Base-by-base conservation (phyloP, 2,888 invertebrate genomes). In the Selenia dentaria region DNA sequence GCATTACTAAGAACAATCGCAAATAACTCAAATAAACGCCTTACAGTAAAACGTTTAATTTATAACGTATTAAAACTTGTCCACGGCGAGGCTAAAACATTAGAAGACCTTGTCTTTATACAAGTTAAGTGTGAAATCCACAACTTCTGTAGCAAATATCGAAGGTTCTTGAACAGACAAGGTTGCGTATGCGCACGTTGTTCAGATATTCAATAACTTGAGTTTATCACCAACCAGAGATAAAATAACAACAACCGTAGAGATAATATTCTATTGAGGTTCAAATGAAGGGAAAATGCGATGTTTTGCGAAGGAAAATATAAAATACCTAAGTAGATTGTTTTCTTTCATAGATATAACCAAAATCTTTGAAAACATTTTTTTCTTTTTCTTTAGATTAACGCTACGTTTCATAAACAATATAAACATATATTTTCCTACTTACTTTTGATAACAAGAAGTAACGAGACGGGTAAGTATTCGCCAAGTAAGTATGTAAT, bases 1-100 rank as follows among this genome's bases (percentile, higher is more conserved):
- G 9, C 35, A 16, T 6, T 16, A 36, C 10, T 12, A 10, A 42
- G 48, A 52, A 56, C 56, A 56, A 56, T 56, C 35, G 50, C 34
- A 37, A 36, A 56, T 53, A 56, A 53, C 41, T 56, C 40, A 53
- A 24, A 6, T 10, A 28, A 39, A 35, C 26, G 44, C 35, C n/a
- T 22, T 36, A 38, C 50, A 35, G 39, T 51, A 36, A 54, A 36
- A 38, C 14, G 31, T 42, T 32, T 37, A 35, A 43, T 51, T 51
- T 46, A 51, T 41, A 27, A 24, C 37, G 16, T 40, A 32, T 40
- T 28, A 34, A n/a, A 26, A 22, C 22, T 6, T 11, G 34, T 29
- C 24, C 6, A 10, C 13, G 11, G 8, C 37, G 27, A 46, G 10
- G 35, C n/a, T 28, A 26, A 8, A 9, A 25, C 14, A n/a, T 20